Base-by-base conservation (phyloP, 2,797 vertebrate genomes). In the Anniella stebbinsi region DNA sequence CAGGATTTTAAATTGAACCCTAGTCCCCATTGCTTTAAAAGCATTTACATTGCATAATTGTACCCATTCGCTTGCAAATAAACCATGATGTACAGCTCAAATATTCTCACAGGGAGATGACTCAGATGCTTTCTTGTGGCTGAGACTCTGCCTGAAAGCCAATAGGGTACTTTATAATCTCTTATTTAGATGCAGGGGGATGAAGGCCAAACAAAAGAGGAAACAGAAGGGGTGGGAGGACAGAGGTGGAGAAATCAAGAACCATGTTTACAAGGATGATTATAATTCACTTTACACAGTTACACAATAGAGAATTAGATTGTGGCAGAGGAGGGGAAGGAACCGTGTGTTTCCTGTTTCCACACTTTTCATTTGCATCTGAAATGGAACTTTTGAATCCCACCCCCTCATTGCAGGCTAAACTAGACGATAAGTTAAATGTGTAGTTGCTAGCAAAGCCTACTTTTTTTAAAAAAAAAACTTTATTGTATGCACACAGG, bases 21-120 rank as follows among this genome's bases (percentile, higher is more conserved):
- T 95, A 95, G 91, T 96, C 95, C 92, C 94, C 94, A 95, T 97
- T 95, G 96, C 96, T 96, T 95, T 96, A 93, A 94, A 97, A 95
- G 90, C 97, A 96, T 97, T 97, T 95, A 93, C 96, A 96, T 96
- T 97, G 95, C 96, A 95, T 97, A 97, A 97, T 97, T 96, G 90
- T 96, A 87, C 25, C 89, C 88, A 91, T 96, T 95, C 94, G 93
- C 93, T 91, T 95, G 93, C 95, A 97, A 97, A 97, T 93, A 97
- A 97, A 95, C 91, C 94, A 94, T 96, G 95, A 97, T 93, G 63
- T 95, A 91, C 94, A 92, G 93, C 93, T 95, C 92, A 96, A 96
- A 93, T 95, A 95, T 91, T 96, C 96, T 94, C 86, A 90, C 33
- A 0, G 92, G 93, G 93, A 95, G 94, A 95, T 94, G 92, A 96